Percentiles rank a stretch among this genome's conserved stretches.
These are phyloP conservation scores for Drosophila colorata DNA, from an alignment of 2,888 invertebrate genomes.

Conservation along the genomic window DNA sequence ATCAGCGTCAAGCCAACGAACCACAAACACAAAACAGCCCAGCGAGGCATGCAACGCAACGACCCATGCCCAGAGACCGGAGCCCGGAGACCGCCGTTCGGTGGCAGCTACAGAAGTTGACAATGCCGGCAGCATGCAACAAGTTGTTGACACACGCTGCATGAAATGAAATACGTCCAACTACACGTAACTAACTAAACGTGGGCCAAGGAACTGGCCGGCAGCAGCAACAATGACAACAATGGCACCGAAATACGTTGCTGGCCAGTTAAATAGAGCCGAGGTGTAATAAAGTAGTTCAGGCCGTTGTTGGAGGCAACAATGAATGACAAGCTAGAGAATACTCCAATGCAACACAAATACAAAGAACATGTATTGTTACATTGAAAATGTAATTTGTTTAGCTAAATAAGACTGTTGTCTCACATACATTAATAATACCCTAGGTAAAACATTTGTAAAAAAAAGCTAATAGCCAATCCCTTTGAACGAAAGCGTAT, in stretches of 20 bases:
- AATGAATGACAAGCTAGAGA: too few species aligned
- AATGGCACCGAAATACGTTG: conserved; percentile 9
- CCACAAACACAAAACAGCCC: conserved; percentile 23
- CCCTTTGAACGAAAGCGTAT: not conserved
- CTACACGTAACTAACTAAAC: conserved; percentile 24
- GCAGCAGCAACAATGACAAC: conserved; percentile 14
- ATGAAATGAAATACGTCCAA: conserved; percentile 31
- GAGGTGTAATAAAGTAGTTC: too few species aligned
- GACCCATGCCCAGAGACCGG: conserved; percentile 49
- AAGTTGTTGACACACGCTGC: conserved; percentile 66
- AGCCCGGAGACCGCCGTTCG: not conserved
- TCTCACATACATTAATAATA: too few species aligned
- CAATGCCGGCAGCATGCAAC: conserved; percentile 56
- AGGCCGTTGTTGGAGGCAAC: too few species aligned
- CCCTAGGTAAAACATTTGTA: not conserved
- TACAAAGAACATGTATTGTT: too few species aligned
- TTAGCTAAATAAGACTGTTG: too few species aligned
- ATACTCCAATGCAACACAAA: too few species aligned
- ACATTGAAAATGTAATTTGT: too few species aligned
- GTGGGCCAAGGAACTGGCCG: conserved; percentile 21
- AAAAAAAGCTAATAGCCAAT: too few species aligned
- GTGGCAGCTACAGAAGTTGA: conserved; percentile 24
- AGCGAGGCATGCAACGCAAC: conserved; percentile 70
- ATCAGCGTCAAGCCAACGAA: conserved; percentile 22
- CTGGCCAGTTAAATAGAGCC: conserved; percentile 4